phyloP scores from a whole-genome alignment of 1,140 invertebrate genomes.

The Macrosteles quadrilineatus region DNA sequence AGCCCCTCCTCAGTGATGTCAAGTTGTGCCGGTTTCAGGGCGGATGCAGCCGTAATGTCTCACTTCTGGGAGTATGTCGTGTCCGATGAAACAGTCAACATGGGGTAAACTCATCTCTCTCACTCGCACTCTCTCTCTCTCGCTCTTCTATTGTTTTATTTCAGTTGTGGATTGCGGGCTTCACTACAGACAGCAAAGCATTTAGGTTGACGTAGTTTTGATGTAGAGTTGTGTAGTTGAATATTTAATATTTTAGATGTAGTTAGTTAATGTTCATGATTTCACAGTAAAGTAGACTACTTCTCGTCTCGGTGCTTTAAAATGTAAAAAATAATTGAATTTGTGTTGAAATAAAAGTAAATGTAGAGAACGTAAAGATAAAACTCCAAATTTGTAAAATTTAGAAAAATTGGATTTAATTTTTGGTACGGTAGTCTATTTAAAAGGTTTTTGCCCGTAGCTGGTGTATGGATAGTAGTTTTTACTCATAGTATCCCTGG shows the following conservation, averaged over 20 bases:
- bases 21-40: conserved; percentile 60
- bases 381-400: too few relatives aligned
- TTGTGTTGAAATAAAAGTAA: too few relatives aligned
- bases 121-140: conserved; percentile 19
- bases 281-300: too few relatives aligned
- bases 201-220: not conserved
- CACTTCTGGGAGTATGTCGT: conserved; percentile 87
- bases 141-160: conserved; percentile 25
- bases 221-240: not conserved
- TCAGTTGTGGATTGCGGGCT: conserved; percentile 6
- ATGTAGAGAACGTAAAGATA: too few relatives aligned
- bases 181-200: not conserved
- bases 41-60: conserved; percentile 88
- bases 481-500: too few relatives aligned
- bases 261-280: too few relatives aligned
- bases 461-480: too few relatives aligned
- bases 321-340: too few relatives aligned
- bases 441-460: too few relatives aligned
- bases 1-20: conserved; percentile 1
- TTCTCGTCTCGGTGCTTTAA: too few relatives aligned
- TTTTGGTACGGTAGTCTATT: too few relatives aligned
- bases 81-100: conserved; percentile 61
- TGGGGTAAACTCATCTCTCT: conserved; percentile 58
- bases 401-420: too few relatives aligned
- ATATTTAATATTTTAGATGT: not conserved